A percentile compares a stretch with the other conserved stretches of the same genome.
These are phyloP conservation scores for Macrocentrus cingulum DNA, from an alignment of 1,140 invertebrate genomes.

Conservation along the genomic window DNA sequence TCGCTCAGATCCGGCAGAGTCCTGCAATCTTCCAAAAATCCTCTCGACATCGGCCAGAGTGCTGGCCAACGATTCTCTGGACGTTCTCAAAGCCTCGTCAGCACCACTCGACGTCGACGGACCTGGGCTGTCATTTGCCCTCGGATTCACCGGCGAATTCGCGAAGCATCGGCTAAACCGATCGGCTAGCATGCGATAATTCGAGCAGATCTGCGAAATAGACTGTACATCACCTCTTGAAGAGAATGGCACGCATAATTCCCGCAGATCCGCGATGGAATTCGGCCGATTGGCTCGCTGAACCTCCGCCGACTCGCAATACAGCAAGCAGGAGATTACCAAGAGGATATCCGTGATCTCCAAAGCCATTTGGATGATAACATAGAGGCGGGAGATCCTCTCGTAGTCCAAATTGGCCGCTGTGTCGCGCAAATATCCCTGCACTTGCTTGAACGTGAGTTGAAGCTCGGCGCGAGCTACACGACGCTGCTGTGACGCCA, in stretches of 20 bases:
- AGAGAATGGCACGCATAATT: no score
- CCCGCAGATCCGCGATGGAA: no score
- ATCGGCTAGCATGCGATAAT: not conserved
- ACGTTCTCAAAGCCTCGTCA: not conserved
- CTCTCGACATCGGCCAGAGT: constrained; percentile 37
- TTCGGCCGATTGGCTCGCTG: no score
- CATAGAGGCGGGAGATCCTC: not conserved
- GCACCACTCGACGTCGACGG: not conserved
- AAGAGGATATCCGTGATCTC: constrained; percentile 51
- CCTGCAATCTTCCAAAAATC: constrained; percentile 41
- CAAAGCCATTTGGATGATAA: constrained; percentile 43
- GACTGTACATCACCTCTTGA: no score
- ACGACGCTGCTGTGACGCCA: no score
- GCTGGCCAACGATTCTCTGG: constrained; percentile 5
- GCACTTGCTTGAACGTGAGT: not conserved
- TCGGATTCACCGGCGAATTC: not conserved
- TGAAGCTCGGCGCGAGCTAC: no score
- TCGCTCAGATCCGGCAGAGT: constrained; percentile 23
- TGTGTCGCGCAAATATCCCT: not conserved
- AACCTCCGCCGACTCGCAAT: no score
- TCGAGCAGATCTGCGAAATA: not conserved
- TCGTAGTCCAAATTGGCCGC: not conserved
- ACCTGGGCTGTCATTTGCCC: not conserved
- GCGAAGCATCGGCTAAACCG: not conserved
- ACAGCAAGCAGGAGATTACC: constrained; percentile 43